Base-by-base conservation (phyloP, 2,888 invertebrate species). In the Lamellibrachia columna region DNA sequence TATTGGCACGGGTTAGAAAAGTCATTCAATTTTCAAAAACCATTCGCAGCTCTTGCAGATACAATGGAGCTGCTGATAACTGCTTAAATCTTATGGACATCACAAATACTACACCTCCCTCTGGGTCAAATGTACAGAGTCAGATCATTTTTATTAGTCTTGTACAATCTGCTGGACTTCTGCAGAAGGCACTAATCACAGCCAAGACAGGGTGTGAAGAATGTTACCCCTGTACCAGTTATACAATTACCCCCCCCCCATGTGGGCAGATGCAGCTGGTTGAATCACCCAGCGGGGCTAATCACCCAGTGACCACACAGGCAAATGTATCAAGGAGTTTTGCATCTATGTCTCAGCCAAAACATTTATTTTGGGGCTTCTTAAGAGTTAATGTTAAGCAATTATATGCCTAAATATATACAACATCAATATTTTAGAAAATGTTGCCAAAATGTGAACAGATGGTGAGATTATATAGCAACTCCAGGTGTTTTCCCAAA, bases 121-220 rank as follows among this genome's bases (percentile, higher is more conserved):
- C 4, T 6, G n/a, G 75, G 22, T 75, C 75, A 1, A 22, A 2
- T 75, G 4, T 15, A 75, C 75, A 22, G 75, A 40, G 40, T 40
- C 3, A 75, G 75, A 75, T 75, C 3, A 22, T 75, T 15, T 75
- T 60, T 75, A 75, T 75, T 4, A 15, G 40, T 11, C 15, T 75
- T 75, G 75, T 75, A 22, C 2, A 75, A 15, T n/a, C 11, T 11
- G 22, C 75, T 75, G 75, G 75, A 15, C n/a, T 75, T n/a, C 15
- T 6, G 22, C 75, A 75, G 75, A 75, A 15, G 58, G 58, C n/a
- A 6, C 75, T 75, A 6, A 22, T 75, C 75, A 22, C 22, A 22
- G 75, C 75, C 75, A 75, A 75, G 75, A 22, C 75, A 75, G 75
- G 75, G 75, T 75, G 22, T 75, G 75, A 75, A 75, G n/a, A 75